Percentiles rank a stretch among this genome's conserved stretches.
Evolutionary conservation across 1,140 invertebrate genomes (phyloP).

Genomic region (Drosophila pseudoananassae): DNA sequence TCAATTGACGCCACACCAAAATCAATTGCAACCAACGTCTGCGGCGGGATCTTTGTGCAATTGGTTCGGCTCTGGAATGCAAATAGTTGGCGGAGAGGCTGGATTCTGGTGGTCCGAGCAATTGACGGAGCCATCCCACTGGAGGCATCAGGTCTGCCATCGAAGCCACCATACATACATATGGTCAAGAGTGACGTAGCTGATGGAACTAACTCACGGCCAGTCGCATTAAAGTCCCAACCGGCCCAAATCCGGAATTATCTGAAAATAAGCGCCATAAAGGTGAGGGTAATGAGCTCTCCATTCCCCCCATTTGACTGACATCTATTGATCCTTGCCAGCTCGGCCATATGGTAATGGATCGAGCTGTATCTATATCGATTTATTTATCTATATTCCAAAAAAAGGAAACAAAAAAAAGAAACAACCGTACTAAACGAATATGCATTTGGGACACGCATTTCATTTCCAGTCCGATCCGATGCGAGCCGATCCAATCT

Average conservation of each 20-base stretch:
- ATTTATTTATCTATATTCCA: slow-evolving; percentile 31
- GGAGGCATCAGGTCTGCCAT: slow-evolving; percentile 59
- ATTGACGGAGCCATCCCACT: slow-evolving; percentile 32
- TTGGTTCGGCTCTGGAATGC: slow-evolving; percentile 45
- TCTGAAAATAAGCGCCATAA: slow-evolving; percentile 1
- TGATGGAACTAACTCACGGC: slow-evolving; percentile 20
- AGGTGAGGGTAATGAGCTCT: slow-evolving; percentile 7
- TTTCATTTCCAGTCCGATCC: slow-evolving; percentile 44
- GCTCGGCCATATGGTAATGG: slow-evolving; percentile 34
- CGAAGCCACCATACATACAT: background rate
- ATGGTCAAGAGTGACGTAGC: slow-evolving; percentile 21
- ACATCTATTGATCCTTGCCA: slow-evolving; percentile 33
- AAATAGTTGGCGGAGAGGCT: slow-evolving; percentile 41
- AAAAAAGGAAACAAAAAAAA: background rate
- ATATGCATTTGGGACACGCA: slow-evolving; percentile 55
- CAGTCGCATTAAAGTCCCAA: background rate
- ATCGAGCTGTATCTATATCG: slow-evolving; percentile 12
- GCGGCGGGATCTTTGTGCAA: slow-evolving; percentile 57
- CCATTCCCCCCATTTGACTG: background rate
- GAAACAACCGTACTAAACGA: slow-evolving; percentile 30
- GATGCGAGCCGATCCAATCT: slow-evolving; percentile 33
- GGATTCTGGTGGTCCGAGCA: slow-evolving; percentile 18
- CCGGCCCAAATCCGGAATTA: slow-evolving; percentile 40
- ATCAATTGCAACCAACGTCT: slow-evolving; percentile 64
- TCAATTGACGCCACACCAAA: slow-evolving; percentile 72